Base-by-base conservation (phyloP, 2,797 vertebrate genomes). In the Epinephelus coioides region DNA sequence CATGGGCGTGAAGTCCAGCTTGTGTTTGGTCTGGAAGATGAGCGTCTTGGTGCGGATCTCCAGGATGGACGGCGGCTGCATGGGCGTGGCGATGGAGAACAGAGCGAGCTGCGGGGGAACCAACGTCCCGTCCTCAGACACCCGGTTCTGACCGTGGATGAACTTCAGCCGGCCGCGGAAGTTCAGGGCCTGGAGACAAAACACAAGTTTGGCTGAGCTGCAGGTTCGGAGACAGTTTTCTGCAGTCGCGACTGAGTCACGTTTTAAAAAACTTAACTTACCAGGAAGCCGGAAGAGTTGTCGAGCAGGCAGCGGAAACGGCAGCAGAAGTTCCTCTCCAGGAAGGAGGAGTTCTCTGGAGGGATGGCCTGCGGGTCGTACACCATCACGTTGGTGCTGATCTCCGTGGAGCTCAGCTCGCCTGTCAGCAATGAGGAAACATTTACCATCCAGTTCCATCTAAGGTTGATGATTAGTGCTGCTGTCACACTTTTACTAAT, bases 211-310 rank as follows among this genome's bases (percentile, higher is more conserved):
- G 34, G 7, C 7, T 34, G 34, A 34, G 34, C 7, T 8, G 34
- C 7, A 34, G 34, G 34, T 34, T 7, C 6, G 2, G 34, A 1
- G 6, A 7, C 34, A 34, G 34, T 34, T 34, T 34, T 8, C 34
- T 2, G 34, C 6, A 34, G 7, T 34, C 6, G 34, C 34, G 34
- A 34, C 34, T 34, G 34, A 34, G 5, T 30, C 8, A 11, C 38
- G 38, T 27, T 17, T 62, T 9, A 25, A 23, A 18, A 11, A 6
- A 18, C 21, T 23, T 44, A 1, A 30, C 23, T 55, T 93, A 97
- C 97, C 96, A 97, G 92, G 89, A 97, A 97, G 56, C 96, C 97
- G 0, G 95, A 96, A 19, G 96, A 97, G 88, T 96, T 97, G 90
- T 97, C 96, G 2, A 97, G 94, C 43, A 97, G 92, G 89, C 97